Percentiles rank a stretch among this genome's conserved stretches.
phyloP scores from a whole-genome alignment of 2,888 invertebrate genomes.

The Dasysyrphus tricinctus region DNA sequence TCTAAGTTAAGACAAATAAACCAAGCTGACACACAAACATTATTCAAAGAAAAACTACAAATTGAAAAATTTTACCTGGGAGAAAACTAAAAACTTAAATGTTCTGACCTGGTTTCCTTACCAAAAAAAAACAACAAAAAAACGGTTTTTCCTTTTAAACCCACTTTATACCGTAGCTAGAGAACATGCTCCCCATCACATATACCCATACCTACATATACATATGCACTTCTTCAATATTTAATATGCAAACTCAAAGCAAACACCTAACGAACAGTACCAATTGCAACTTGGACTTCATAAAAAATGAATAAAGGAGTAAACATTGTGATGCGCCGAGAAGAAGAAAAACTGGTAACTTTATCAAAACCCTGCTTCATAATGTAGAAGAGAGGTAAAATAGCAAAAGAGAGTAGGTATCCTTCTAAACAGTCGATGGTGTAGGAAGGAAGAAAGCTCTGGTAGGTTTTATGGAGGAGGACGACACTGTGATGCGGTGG shows the following conservation, averaged over 20 bases:
- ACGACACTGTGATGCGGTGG: conserved; percentile 8
- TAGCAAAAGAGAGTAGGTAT: conserved; percentile 24
- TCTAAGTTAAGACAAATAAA: conserved; percentile 50
- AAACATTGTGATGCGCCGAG: conserved; percentile 70
- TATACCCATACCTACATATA: not conserved
- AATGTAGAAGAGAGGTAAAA: conserved; percentile 54
- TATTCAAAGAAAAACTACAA: conserved; percentile 50
- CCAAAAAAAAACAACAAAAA: conserved; percentile 37
- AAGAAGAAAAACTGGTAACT: conserved; percentile 67
- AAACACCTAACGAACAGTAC: conserved; percentile 73
- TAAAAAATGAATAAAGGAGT: conserved; percentile 73
- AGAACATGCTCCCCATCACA: not conserved
- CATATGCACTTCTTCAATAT: conserved; percentile 68
- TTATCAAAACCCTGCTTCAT: conserved; percentile 70
- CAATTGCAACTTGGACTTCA: conserved; percentile 75
- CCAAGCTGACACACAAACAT: conserved; percentile 39
- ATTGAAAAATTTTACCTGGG: conserved; percentile 66
- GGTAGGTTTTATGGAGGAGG: conserved; percentile 7
- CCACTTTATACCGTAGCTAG: conserved; percentile 32
- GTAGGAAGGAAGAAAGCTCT: conserved; percentile 8
- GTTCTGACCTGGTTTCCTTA: conserved; percentile 64
- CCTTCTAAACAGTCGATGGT: conserved; percentile 31
- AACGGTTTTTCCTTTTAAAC: conserved; percentile 52
- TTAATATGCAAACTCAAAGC: conserved; percentile 75
- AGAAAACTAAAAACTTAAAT: conserved; percentile 60